These are phyloP conservation scores for Loxodonta africana DNA, from an alignment of 2,113 vertebrate genomes.

Conservation along the genomic window DNA sequence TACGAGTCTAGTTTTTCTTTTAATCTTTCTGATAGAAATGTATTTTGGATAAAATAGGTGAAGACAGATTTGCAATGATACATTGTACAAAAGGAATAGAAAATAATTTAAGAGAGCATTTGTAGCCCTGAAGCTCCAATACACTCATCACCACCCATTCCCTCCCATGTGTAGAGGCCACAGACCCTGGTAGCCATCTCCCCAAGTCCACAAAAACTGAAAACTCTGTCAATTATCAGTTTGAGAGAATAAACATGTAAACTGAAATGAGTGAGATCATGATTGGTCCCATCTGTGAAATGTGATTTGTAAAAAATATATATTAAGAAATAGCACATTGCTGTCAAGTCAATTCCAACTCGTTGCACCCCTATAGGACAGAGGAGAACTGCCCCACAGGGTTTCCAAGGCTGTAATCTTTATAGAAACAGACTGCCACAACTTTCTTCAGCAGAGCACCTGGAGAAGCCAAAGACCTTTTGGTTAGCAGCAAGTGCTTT, in stretches of 20 bases:
- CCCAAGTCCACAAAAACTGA: not conserved
- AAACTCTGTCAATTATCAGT: not conserved
- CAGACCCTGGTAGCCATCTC: not conserved
- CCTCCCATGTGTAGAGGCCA: not conserved
- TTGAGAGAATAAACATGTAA: not conserved
- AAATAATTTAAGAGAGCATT: slow-evolving; percentile 25
- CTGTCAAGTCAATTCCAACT: no score
- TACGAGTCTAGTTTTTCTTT: not conserved
- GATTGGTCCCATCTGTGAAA: not conserved
- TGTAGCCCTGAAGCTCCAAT: not conserved
- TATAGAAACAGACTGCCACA: no score
- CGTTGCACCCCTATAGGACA: no score
- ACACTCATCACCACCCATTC: not conserved
- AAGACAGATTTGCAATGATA: no score
- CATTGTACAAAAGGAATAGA: not conserved
- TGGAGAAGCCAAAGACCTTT: no score
- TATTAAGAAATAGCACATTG: not conserved
- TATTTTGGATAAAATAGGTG: no score
- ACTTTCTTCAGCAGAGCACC: no score
- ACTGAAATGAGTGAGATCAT: not conserved
- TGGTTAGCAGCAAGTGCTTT: no score
- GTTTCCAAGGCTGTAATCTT: no score
- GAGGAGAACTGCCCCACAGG: no score
- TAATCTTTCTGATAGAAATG: no score
- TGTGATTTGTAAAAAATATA: not conserved